Percentiles rank a stretch among this genome's conserved stretches.
Evolutionary conservation across 2,888 invertebrate genomes (phyloP).

Genomic region (Chrysolina oricalcia): DNA sequence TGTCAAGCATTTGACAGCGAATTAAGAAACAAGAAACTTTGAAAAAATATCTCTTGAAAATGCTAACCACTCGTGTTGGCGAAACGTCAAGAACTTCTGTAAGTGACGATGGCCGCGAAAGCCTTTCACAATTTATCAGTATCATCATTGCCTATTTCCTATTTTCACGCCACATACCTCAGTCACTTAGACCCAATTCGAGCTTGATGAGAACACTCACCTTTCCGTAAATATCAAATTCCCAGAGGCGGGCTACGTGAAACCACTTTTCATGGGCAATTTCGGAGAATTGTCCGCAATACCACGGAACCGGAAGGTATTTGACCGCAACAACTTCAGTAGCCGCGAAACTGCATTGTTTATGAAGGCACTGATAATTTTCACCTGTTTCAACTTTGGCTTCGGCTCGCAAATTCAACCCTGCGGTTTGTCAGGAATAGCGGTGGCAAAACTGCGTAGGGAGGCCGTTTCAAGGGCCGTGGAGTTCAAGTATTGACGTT

Average conservation of each 20-base stretch:
- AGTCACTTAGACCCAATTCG: background rate
- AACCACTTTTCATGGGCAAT: slow-evolving; percentile 33
- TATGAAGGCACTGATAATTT: slow-evolving; percentile 48
- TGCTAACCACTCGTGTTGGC: no score
- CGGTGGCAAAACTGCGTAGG: background rate
- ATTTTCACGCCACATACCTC: no score
- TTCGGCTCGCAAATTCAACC: slow-evolving; percentile 13
- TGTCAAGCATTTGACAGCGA: no score
- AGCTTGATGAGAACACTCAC: background rate
- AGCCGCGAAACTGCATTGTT: slow-evolving; percentile 52
- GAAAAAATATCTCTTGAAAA: no score
- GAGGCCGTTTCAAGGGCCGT: background rate
- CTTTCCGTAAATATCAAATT: background rate
- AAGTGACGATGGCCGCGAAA: no score
- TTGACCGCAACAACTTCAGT: slow-evolving; percentile 48
- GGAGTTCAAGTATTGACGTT: background rate
- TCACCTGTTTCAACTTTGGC: slow-evolving; percentile 42
- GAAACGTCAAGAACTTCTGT: no score
- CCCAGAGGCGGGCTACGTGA: slow-evolving; percentile 20
- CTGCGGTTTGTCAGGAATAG: background rate
- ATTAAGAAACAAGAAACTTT: no score
- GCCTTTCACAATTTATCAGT: no score
- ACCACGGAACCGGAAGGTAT: slow-evolving; percentile 40
- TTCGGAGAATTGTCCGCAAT: slow-evolving; percentile 31
- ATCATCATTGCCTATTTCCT: no score